These are phyloP conservation scores for Temnopleurus reevesii DNA, from an alignment of 53 echinoderm and acorn worm genomes.

Conservation along the genomic window DNA sequence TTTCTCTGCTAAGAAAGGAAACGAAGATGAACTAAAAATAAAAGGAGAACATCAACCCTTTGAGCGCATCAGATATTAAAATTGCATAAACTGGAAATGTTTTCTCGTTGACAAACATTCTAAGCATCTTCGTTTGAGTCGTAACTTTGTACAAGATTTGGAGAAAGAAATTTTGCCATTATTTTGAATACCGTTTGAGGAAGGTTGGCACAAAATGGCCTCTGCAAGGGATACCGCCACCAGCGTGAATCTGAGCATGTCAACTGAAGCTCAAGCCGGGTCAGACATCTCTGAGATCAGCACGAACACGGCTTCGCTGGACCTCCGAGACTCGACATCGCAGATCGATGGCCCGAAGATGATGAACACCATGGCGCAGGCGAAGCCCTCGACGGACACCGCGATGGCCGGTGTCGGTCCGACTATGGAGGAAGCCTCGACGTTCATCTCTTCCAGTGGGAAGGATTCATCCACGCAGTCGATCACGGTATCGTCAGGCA, in stretches of 20 bases:
- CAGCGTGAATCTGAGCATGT: neutral
- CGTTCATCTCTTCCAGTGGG: neutral
- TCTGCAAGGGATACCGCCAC: neutral
- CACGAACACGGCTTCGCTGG: slow-evolving; percentile 36
- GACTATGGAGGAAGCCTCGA: slow-evolving; percentile 13
- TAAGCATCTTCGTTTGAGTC: too few species aligned
- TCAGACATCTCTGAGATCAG: slow-evolving; percentile 14
- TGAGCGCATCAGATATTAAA: neutral
- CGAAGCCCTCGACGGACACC: slow-evolving; percentile 42
- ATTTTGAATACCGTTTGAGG: neutral
- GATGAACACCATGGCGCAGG: slow-evolving; percentile 42
- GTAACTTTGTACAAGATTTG: neutral
- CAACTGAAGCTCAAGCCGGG: neutral
- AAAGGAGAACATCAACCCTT: neutral
- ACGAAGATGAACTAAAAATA: neutral
- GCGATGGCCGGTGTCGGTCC: slow-evolving; percentile 30
- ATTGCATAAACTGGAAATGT: too few species aligned
- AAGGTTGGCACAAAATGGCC: neutral
- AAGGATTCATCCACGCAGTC: slow-evolving; percentile 26
- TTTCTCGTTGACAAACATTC: neutral
- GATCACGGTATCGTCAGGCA: neutral
- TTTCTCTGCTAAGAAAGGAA: neutral
- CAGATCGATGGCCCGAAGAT: slow-evolving; percentile 24
- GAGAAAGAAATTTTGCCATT: neutral
- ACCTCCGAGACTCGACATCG: slow-evolving; percentile 22